A percentile compares a stretch with the other conserved stretches of the same genome.
Conservation (phyloP, 2,113 vertebrate genomes). For the Menidia beryllina region DNA sequence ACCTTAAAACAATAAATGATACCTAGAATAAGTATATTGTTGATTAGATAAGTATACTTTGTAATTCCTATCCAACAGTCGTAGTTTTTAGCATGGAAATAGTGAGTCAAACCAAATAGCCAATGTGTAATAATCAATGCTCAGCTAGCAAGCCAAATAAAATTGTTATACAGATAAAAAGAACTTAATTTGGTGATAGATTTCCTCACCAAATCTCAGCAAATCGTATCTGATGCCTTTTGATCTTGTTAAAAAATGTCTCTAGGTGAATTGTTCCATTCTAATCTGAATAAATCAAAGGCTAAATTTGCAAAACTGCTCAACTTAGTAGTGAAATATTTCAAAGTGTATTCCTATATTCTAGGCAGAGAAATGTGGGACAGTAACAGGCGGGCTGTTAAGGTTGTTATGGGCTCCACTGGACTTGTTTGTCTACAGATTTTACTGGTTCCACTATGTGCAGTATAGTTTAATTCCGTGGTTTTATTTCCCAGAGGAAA, state of each 20-base stretch:
- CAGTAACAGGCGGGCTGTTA: slow-evolving; percentile 35
- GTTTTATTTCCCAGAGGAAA: slow-evolving; percentile 69
- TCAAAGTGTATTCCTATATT: not conserved
- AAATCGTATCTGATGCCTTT: not conserved
- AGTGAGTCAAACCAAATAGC: too few relatives aligned
- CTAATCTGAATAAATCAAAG: slow-evolving; percentile 14
- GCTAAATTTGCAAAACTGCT: slow-evolving; percentile 32
- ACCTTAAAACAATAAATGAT: not conserved
- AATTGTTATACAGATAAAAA: not conserved
- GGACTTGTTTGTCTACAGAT: slow-evolving; percentile 9
- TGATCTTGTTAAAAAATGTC: not conserved
- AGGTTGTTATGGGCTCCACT: slow-evolving; percentile 50
- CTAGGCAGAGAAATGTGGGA: slow-evolving; percentile 13
- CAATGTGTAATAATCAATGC: not conserved
- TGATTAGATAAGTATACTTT: not conserved
- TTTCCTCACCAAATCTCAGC: not conserved
- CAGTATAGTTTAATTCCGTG: slow-evolving; percentile 43
- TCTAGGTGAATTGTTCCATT: slow-evolving; percentile 14
- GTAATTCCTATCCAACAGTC: not conserved
- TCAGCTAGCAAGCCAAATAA: too few relatives aligned
- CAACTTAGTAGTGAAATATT: slow-evolving; percentile 16
- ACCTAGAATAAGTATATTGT: slow-evolving; percentile 2
- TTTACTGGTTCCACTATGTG: slow-evolving; percentile 7
- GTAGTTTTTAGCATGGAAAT: not conserved
- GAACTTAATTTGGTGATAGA: not conserved